Evolutionary conservation across 2,888 invertebrate species (phyloP).

Genomic region (Gryllus longicercus): DNA sequence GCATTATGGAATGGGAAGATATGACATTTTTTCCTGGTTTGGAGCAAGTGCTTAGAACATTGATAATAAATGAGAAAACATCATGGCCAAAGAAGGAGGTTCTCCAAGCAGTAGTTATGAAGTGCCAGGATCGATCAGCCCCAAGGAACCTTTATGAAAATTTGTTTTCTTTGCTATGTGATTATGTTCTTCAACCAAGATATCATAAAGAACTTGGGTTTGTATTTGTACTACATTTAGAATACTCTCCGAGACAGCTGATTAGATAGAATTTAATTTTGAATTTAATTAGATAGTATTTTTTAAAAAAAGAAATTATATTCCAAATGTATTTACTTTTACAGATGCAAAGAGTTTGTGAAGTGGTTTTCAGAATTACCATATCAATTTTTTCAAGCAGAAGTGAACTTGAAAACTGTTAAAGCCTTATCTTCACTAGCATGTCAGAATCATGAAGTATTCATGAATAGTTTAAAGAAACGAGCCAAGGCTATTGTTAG

Average conservation of each 20-base stretch:
- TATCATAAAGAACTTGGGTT: neutral
- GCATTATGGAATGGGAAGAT: neutral
- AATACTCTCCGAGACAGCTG: no score
- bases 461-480: neutral
- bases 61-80: neutral
- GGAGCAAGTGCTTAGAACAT: neutral
- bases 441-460: neutral
- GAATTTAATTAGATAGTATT: no score
- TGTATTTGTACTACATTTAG: neutral
- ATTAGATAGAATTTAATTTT: no score
- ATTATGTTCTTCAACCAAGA: neutral
- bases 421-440: neutral
- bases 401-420: neutral
- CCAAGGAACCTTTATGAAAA: neutral
- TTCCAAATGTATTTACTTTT: neutral
- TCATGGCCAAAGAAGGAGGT: neutral
- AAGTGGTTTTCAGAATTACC: neutral
- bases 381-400: neutral
- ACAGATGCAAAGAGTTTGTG: neutral
- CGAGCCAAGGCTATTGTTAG: neutral
- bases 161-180: neutral
- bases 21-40: neutral
- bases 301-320: no score
- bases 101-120: neutral
- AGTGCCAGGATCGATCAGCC: neutral